phyloP scores from a whole-genome alignment of 2,113 vertebrate genomes.

The Struthidea cinerea region DNA sequence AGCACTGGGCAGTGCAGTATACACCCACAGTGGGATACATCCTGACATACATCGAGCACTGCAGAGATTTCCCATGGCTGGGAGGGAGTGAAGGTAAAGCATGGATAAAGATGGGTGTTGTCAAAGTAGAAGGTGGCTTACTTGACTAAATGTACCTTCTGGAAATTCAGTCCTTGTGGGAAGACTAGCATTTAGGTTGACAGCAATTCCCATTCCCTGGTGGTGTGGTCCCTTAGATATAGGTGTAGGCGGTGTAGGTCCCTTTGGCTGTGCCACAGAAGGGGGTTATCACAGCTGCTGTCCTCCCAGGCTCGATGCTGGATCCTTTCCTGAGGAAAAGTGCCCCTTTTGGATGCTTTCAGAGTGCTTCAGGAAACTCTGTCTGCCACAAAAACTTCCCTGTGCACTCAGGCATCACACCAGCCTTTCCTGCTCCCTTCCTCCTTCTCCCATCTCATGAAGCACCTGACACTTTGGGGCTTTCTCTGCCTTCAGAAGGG shows the following conservation, averaged over 20 bases:
- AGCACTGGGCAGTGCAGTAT: background rate
- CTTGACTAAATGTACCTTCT: background rate
- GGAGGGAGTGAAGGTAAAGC: background rate
- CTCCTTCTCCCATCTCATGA: background rate
- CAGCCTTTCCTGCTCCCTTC: background rate
- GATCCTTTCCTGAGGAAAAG: background rate
- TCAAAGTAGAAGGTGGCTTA: background rate
- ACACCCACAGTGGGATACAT: background rate
- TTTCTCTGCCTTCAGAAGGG: background rate
- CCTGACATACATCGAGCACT: too few species aligned
- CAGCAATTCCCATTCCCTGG: background rate
- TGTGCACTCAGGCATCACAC: background rate
- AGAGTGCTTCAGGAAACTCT: background rate
- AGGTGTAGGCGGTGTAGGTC: background rate
- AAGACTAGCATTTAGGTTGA: background rate
- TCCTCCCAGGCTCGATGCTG: background rate
- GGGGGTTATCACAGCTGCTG: background rate
- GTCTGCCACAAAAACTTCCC: background rate
- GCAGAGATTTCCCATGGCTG: background rate
- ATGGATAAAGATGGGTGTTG: background rate
- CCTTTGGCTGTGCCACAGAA: background rate
- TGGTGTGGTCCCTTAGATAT: background rate
- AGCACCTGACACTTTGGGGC: background rate
- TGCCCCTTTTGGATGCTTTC: background rate
- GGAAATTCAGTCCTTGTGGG: background rate